Evolutionary conservation across 2,797 vertebrate species (phyloP).

Genomic region (Onychomys arenicola): DNA sequence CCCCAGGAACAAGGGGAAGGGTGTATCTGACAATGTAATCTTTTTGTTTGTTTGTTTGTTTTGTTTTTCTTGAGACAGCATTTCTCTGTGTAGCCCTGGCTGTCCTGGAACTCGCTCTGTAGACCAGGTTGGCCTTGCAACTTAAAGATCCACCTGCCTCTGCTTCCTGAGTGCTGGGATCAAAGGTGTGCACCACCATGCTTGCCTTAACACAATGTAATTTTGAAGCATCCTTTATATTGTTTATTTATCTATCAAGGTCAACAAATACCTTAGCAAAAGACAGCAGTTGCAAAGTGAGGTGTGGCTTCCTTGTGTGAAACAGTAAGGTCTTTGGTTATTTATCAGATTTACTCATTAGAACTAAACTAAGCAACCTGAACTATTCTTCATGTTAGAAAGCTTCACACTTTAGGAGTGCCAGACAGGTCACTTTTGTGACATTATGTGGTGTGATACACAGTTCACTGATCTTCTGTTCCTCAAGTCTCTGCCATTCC

Average conservation of each 20-base stretch:
- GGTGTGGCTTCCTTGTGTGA: neutral
- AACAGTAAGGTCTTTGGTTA: constrained; percentile 29
- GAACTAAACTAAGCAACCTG: neutral
- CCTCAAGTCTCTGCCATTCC: neutral
- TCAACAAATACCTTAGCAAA: neutral
- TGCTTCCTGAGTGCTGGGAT: neutral
- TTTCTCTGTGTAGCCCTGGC: neutral
- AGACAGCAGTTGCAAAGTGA: constrained; percentile 8
- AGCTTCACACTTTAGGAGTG: constrained; percentile 4
- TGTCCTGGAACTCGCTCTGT: neutral
- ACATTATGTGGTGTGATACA: neutral
- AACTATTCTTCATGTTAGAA: neutral
- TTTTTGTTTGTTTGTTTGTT: neutral
- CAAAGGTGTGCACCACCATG: neutral
- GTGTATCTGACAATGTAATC: neutral
- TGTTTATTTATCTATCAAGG: constrained; percentile 21
- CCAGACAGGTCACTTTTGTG: neutral
- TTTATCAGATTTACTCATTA: neutral
- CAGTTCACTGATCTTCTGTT: neutral
- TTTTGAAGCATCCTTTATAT: constrained; percentile 14
- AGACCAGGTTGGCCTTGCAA: neutral
- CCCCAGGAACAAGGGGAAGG: neutral
- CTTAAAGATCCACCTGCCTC: neutral
- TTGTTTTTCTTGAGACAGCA: neutral
- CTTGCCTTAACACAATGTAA: neutral